Conservation (phyloP, 2,888 invertebrate genomes). For the Cerastis leucographa region DNA sequence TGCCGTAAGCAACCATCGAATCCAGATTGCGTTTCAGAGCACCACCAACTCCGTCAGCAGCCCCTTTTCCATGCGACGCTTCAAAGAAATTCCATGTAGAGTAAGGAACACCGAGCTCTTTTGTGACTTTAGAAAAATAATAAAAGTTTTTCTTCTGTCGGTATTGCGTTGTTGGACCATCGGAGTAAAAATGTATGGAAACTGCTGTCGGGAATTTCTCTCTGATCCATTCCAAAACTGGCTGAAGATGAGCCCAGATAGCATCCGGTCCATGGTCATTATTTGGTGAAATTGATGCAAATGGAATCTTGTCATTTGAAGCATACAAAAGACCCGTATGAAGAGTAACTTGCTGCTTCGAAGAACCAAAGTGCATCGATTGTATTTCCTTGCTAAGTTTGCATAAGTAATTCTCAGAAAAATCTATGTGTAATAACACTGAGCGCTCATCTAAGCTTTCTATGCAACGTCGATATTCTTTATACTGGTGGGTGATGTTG, state of each 20-base stretch:
- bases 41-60: too few relatives aligned
- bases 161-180: neutral
- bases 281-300: too few relatives aligned
- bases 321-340: neutral
- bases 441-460: too few relatives aligned
- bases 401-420: neutral
- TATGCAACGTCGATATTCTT: too few relatives aligned
- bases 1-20: too few relatives aligned
- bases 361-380: slow-evolving; percentile 4
- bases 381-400: slow-evolving; percentile 1
- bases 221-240: neutral
- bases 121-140: slow-evolving; percentile 1
- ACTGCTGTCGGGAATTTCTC: neutral
- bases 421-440: too few relatives aligned
- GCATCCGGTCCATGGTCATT: too few relatives aligned
- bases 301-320: too few relatives aligned
- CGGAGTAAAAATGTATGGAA: neutral
- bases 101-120: neutral
- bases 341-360: slow-evolving; percentile 1
- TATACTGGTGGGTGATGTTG: too few relatives aligned
- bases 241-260: neutral
- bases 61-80: neutral
- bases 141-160: neutral
- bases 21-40: too few relatives aligned
- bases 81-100: neutral